phyloP scores from a whole-genome alignment of 1,140 invertebrate species.

The Diachasmimorpha longicaudata region DNA sequence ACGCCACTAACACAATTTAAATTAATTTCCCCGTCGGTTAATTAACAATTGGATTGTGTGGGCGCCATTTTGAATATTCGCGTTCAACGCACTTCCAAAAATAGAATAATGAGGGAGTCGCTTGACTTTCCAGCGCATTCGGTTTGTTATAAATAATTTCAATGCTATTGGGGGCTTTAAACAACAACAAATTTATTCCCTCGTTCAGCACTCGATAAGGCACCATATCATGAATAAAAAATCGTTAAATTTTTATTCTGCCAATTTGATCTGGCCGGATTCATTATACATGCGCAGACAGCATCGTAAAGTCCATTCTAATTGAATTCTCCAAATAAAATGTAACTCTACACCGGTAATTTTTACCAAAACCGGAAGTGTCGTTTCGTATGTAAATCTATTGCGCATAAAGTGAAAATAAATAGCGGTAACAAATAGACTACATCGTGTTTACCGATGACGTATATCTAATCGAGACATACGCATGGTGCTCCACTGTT shows the following conservation, averaged over 20 bases:
- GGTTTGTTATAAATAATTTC: neutral
- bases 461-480: neutral
- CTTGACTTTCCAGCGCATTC: neutral
- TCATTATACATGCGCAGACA: neutral
- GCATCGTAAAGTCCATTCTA: neutral
- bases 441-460: neutral
- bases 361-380: neutral
- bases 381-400: neutral
- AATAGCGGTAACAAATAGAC: neutral
- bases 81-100: neutral
- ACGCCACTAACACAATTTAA: no score
- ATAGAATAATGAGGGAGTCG: neutral
- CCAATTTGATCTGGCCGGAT: neutral
- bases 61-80: neutral
- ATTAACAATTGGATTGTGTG: neutral
- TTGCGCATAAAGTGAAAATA: conserved; percentile 1
- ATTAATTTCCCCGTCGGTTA: no score
- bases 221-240: neutral
- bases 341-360: neutral
- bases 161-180: neutral
- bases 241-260: neutral
- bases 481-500: neutral
- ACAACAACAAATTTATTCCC: neutral
- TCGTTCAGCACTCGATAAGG: neutral
- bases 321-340: neutral